Percentiles rank a stretch among this genome's conserved stretches.
Conservation (phyloP, 2,797 vertebrate species). For the Crypturellus tataupa region DNA sequence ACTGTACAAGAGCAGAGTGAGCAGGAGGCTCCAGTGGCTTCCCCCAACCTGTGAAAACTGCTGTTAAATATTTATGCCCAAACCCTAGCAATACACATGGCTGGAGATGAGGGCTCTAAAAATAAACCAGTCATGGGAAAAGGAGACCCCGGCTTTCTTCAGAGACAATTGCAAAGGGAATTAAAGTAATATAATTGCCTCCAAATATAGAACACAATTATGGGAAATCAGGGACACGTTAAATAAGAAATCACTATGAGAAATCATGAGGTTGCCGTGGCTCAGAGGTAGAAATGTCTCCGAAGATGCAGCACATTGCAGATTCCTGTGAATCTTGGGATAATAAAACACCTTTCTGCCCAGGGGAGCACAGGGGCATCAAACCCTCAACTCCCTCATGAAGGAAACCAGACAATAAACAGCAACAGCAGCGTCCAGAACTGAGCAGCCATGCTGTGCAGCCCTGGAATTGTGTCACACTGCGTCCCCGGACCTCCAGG, state of each 20-base stretch:
- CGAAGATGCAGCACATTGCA: background rate
- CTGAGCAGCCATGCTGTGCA: background rate
- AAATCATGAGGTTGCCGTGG: background rate
- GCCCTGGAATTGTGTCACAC: fast-evolving
- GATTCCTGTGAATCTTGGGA: background rate
- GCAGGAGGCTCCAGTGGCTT: background rate
- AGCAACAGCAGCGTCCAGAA: fast-evolving
- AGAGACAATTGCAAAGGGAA: slow-evolving; percentile 44
- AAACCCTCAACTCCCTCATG: background rate
- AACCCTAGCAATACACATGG: background rate
- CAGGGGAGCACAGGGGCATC: fast-evolving
- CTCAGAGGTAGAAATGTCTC: background rate
- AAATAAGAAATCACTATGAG: background rate
- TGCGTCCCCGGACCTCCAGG: fast-evolving
- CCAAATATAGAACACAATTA: slow-evolving; percentile 40
- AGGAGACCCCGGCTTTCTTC: slow-evolving; percentile 5
- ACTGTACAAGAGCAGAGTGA: background rate
- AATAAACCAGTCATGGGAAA: slow-evolving; percentile 35
- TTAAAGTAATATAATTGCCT: background rate
- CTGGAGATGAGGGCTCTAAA: slow-evolving; percentile 53
- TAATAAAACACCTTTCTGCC: background rate
- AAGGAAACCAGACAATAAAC: background rate
- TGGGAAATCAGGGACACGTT: background rate
- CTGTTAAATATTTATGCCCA: slow-evolving; percentile 36
- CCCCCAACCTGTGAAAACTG: slow-evolving; percentile 33